Conservation (phyloP, 2,113 vertebrate genomes). For the Rafetus swinhoei region DNA sequence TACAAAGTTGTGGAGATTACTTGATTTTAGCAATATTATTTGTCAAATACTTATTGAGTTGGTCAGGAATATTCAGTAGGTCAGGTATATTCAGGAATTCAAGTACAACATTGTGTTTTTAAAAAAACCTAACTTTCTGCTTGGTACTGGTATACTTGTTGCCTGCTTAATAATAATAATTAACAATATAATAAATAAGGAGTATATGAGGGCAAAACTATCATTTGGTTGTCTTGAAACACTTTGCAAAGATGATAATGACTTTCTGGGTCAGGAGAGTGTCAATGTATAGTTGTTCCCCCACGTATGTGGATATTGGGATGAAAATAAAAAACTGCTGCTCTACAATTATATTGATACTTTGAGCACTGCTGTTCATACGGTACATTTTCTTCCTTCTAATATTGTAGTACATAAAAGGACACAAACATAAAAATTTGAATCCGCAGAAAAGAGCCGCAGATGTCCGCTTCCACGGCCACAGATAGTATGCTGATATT, state of each 20-base stretch:
- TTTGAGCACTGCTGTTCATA: neutral
- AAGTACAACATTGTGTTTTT: neutral
- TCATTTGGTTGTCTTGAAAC: neutral
- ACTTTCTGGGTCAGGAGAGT: neutral
- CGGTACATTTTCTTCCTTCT: neutral
- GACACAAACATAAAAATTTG: neutral
- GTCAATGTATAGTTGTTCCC: neutral
- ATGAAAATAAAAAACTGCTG: neutral
- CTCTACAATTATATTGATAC: neutral
- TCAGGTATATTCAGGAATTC: neutral
- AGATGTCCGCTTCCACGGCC: no score
- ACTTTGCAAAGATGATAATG: neutral
- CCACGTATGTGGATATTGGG: neutral
- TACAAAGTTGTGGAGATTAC: neutral
- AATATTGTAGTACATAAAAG: neutral
- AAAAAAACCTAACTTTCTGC: neutral
- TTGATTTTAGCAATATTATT: neutral
- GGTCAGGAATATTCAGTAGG: neutral
- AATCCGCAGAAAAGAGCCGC: no score
- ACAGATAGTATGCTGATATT: no score
- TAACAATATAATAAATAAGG: neutral
- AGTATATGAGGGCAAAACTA: neutral
- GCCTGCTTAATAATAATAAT: neutral
- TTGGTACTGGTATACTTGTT: neutral
- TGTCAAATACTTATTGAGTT: slow-evolving; percentile 1